phyloP scores from a whole-genome alignment of 2,888 invertebrate genomes.

The Lathronympha strigana region DNA sequence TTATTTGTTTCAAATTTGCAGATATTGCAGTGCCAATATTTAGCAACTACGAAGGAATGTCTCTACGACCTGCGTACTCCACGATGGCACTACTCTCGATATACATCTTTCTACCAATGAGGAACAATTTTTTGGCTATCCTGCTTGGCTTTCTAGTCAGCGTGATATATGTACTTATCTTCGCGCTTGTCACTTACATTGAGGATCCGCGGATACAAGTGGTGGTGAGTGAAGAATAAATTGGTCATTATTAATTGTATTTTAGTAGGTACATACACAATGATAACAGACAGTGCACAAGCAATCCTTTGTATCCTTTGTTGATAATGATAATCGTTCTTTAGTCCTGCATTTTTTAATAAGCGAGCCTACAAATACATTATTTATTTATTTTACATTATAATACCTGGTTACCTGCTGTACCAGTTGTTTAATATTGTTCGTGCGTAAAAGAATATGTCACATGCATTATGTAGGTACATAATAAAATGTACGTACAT shows the following conservation, averaged over 20 bases:
- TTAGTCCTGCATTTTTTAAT: too few relatives aligned
- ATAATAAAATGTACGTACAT: too few relatives aligned
- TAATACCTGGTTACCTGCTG: too few relatives aligned
- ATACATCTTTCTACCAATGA: slow-evolving; percentile 93
- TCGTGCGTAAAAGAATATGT: too few relatives aligned
- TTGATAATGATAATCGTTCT: too few relatives aligned
- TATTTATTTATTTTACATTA: too few relatives aligned
- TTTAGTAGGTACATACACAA: background rate
- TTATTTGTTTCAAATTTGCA: slow-evolving; percentile 74
- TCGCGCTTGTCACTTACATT: slow-evolving; percentile 69
- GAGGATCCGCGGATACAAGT: slow-evolving; percentile 60
- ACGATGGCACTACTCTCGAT: slow-evolving; percentile 90
- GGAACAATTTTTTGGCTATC: slow-evolving; percentile 88
- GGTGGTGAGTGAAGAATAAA: slow-evolving; percentile 63
- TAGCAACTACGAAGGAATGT: slow-evolving; percentile 81
- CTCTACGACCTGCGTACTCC: slow-evolving; percentile 87
- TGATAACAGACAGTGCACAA: background rate
- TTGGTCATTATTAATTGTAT: background rate
- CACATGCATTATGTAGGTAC: too few relatives aligned
- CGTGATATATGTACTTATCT: slow-evolving; percentile 84
- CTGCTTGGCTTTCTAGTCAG: slow-evolving; percentile 88
- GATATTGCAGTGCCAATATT: slow-evolving; percentile 88
- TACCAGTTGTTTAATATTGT: too few relatives aligned
- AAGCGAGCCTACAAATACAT: too few relatives aligned
- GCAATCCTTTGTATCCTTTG: too few relatives aligned